Evolutionary conservation across 2,888 invertebrate genomes (phyloP).

Genomic region (Zeuzera pyrina): DNA sequence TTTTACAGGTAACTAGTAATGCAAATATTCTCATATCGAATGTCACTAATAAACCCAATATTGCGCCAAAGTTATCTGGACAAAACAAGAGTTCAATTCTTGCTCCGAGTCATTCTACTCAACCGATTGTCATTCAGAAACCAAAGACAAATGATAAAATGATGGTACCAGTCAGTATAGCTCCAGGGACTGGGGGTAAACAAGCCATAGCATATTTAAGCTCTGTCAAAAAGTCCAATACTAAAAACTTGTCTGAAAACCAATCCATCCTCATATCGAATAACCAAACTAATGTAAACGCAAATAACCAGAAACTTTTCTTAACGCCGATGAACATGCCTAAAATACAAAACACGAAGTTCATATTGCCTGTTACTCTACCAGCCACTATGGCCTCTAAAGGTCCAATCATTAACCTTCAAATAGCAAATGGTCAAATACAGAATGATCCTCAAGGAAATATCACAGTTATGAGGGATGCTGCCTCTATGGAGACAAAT

Average conservation of each 20-base stretch:
- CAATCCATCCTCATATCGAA: slow-evolving; percentile 62
- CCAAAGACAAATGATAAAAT: slow-evolving; percentile 60
- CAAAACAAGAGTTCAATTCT: slow-evolving; percentile 54
- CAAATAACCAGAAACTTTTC: slow-evolving; percentile 70
- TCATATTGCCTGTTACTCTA: slow-evolving; percentile 63
- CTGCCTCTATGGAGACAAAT: slow-evolving; percentile 34
- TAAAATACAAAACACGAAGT: slow-evolving; percentile 69
- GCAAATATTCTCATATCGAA: slow-evolving; percentile 59
- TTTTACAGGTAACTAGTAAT: slow-evolving; percentile 56
- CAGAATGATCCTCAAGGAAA: slow-evolving; percentile 75
- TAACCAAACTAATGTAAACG: slow-evolving; percentile 49
- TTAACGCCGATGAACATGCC: slow-evolving; percentile 73
- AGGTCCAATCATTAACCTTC: slow-evolving; percentile 77
- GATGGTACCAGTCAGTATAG: slow-evolving; percentile 63
- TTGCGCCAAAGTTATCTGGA: slow-evolving; percentile 48
- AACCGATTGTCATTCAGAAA: slow-evolving; percentile 74
- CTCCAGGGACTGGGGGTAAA: slow-evolving; percentile 49
- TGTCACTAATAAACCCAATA: slow-evolving; percentile 50
- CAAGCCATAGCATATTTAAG: slow-evolving; percentile 70
- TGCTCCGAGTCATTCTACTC: slow-evolving; percentile 50
- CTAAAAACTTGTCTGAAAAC: slow-evolving; percentile 48
- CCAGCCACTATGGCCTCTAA: slow-evolving; percentile 72
- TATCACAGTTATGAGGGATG: slow-evolving; percentile 74
- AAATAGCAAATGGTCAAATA: slow-evolving; percentile 78
- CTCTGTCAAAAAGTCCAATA: slow-evolving; percentile 65